Conservation (phyloP, 64 coral and sea anemone genomes). For the Porites lutea region DNA sequence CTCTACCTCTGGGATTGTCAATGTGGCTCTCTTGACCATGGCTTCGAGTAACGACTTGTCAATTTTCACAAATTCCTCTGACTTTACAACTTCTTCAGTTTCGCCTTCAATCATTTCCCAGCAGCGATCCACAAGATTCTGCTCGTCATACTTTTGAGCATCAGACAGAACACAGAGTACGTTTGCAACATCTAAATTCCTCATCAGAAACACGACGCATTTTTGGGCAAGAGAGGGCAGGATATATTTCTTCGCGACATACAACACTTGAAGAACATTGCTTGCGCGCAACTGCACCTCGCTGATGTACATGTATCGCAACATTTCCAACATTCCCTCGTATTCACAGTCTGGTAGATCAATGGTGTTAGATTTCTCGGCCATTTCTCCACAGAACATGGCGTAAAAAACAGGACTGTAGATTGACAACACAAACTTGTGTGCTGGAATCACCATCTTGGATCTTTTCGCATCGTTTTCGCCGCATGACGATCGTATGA, state of each 20-base stretch:
- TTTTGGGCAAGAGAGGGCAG: constrained; percentile 36
- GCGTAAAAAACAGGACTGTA: constrained; percentile 28
- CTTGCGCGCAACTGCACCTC: not conserved
- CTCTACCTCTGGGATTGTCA: not conserved
- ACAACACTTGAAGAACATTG: constrained; percentile 47
- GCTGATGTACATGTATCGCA: constrained; percentile 42
- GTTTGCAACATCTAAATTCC: constrained; percentile 3
- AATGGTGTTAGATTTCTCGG: constrained; percentile 5
- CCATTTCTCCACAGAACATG: constrained; percentile 50
- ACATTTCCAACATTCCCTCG: constrained; percentile 42
- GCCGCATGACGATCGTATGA: not conserved
- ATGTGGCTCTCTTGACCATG: not conserved
- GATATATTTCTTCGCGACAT: constrained; percentile 55
- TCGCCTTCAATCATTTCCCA: constrained; percentile 46
- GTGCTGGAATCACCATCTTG: not conserved
- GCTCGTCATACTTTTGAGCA: constrained; percentile 28
- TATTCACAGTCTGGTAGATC: constrained; percentile 43
- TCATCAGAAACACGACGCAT: constrained; percentile 5
- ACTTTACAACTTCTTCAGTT: constrained; percentile 31
- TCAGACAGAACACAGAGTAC: constrained; percentile 30
- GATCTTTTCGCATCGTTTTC: not conserved
- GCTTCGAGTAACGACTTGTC: not conserved
- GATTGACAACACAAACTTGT: constrained; percentile 24
- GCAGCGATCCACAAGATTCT: constrained; percentile 11
- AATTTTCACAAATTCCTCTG: not conserved